Evolutionary conservation across 1,140 invertebrate species (phyloP).

Genomic region (Leptinotarsa defecta): DNA sequence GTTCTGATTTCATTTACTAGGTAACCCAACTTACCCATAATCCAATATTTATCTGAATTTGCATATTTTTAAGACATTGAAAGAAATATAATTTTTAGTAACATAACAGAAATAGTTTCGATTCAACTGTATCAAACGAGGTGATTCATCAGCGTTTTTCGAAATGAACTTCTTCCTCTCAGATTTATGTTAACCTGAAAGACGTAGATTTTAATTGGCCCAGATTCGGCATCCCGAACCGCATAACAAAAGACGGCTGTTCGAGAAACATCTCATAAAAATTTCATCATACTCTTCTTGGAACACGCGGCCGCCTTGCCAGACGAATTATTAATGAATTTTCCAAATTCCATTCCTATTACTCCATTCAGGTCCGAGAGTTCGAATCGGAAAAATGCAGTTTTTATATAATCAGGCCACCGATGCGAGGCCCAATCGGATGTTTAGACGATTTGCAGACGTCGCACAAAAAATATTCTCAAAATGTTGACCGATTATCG

Average conservation of each 20-base stretch:
- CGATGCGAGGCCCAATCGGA: not conserved
- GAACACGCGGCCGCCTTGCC: constrained; percentile 7
- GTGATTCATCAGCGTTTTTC: not conserved
- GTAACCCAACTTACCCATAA: too few species aligned
- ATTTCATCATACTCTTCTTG: constrained; percentile 17
- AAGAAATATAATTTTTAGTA: too few species aligned
- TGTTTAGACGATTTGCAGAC: not conserved
- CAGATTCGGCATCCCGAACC: constrained; percentile 16
- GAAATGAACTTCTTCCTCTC: not conserved
- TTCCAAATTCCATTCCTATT: constrained; percentile 21
- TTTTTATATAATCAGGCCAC: not conserved
- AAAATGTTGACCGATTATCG: constrained; percentile 3
- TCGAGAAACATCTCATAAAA: constrained; percentile 8
- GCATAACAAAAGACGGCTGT: constrained; percentile 13
- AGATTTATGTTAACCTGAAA: not conserved
- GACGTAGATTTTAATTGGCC: constrained; percentile 13
- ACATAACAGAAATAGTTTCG: too few species aligned
- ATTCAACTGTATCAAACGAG: not conserved
- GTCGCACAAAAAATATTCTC: constrained; percentile 2
- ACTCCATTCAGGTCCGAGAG: constrained; percentile 2
- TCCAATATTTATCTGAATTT: too few species aligned
- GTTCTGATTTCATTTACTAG: too few species aligned
- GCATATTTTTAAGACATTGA: too few species aligned
- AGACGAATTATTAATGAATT: constrained; percentile 16
- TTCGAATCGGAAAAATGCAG: not conserved